Evolutionary conservation across 2,888 invertebrate species (phyloP), one percentile per base, ranked within the genome.

Genomic region (Tenthredo amoena): DNA sequence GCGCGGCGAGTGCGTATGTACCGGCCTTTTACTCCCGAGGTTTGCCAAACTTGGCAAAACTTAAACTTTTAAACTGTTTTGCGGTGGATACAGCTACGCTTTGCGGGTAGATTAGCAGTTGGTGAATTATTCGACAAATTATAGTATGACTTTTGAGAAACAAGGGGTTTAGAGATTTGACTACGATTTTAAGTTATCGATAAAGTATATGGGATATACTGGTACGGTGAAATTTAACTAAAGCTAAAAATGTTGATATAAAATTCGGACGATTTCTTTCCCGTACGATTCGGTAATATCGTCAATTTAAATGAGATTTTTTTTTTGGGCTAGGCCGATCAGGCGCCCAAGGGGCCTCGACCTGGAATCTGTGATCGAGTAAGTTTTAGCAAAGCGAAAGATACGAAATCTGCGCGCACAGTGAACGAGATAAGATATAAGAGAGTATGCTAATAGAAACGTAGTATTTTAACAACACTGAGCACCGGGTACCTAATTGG

Each of bases 401-500:
- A 58, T 34, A 81, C 21, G n/a, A 62, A 81, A 81, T 81, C 58
- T 81, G 62, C 21, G 72, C 40, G 9, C 40, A 21, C 43, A 43
- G 72, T 40, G 62, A 31, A 34, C 79, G 34, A 58, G 55, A 43
- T 15, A 31, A 55, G 37, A 81, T 81, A 81, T 58, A 81, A 15
- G 43, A 81, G 58, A 81, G 50, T 81, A 81, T 62, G 81, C 81
- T 81, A 81, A 81, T 81, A 81, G 81, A 81, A 81, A 81, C 62
- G 81, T 81, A 62, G 81, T 62, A 81, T 81, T 81, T 62, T 58
- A 81, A 81, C 81, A 81, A 81, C 81, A 40, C 81, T 26, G 34
- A 81, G 81, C 58, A 40, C 0, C 58, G 81, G 81, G 50, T 77
- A 55, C 62, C 62, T 81, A 81, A 81, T 81, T 81, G 81, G 81